Evolutionary conservation across 37 sponge, comb jelly and placozoan genomes (phyloP), one percentile per base, ranked within the genome.

Genomic region (Ephydatia muelleri): DNA sequence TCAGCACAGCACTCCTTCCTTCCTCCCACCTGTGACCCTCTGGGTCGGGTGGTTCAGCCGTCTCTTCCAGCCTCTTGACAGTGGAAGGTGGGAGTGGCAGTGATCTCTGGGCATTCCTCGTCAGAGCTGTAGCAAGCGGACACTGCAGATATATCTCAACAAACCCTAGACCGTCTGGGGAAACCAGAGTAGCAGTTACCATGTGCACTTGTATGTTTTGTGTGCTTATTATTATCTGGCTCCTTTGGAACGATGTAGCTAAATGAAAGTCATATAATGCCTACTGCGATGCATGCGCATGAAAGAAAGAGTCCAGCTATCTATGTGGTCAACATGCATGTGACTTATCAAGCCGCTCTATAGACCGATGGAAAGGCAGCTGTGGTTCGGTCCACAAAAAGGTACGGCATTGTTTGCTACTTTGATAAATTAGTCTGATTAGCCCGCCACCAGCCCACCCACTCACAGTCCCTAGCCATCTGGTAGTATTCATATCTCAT

Each of bases 401-500:
- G n/a, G n/a, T n/a, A n/a, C n/a, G n/a, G n/a, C n/a, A n/a, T n/a
- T n/a, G n/a, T n/a, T n/a, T n/a, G n/a, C n/a, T n/a, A n/a, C n/a
- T n/a, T n/a, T n/a, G n/a, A n/a, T n/a, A n/a, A n/a, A n/a, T n/a
- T n/a, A n/a, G n/a, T n/a, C n/a, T n/a, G n/a, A n/a, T n/a, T n/a
- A n/a, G 47, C 47, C 47, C 47, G 47, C 23, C 30, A 33, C 29
- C 9, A 31, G 16, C 67, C 12, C 31, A 65, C 25, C 67, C 0
- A 28, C 86, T 80, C 77, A 94, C 95, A 89, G 38, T 91, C 84
- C 49, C 87, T 91, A 25, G 95, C 95, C 80, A 94, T 74, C 43
- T 94, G 89, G 64, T 83, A 85, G 83, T 83, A 92, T 37, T 91
- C 90, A 74, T 94, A 66, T 86, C 95, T 67, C 64, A 91, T 88